phyloP scores from a whole-genome alignment of 1,140 invertebrate species.

The Sesamia nonagrioides region DNA sequence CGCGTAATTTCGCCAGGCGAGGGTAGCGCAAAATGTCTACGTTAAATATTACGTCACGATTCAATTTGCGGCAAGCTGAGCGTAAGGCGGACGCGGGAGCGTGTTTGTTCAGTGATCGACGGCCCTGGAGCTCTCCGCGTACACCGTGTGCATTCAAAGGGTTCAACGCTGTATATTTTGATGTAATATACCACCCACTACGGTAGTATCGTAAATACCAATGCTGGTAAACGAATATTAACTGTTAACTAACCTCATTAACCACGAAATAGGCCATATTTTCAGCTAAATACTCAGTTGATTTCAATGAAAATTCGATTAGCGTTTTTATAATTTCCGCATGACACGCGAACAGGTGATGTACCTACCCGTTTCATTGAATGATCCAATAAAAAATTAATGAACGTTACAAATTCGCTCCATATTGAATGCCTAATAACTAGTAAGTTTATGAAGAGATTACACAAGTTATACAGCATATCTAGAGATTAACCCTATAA shows the following conservation, averaged over 20 bases:
- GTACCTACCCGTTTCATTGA: constrained; percentile 7
- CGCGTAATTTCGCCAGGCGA: constrained; percentile 54
- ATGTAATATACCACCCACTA: constrained; percentile 16
- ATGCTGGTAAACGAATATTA: constrained; percentile 35
- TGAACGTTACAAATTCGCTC: constrained; percentile 38
- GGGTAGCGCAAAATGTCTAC: constrained; percentile 56
- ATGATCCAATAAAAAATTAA: constrained; percentile 39
- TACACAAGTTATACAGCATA: constrained; percentile 30
- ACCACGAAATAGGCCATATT: constrained; percentile 25
- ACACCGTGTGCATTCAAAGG: constrained; percentile 1
- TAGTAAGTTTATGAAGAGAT: constrained; percentile 21
- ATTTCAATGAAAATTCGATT: constrained; percentile 45
- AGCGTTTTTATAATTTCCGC: constrained; percentile 40
- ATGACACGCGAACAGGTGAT: constrained; percentile 44
- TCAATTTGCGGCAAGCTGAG: constrained; percentile 61
- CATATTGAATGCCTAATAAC: constrained; percentile 8
- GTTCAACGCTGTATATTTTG: constrained; percentile 13
- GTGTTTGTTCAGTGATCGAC: constrained; percentile 44
- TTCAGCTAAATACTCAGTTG: constrained; percentile 31
- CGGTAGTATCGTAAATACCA: neutral
- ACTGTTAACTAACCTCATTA: constrained; percentile 9
- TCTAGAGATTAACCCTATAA: constrained; percentile 26
- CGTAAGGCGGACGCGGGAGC: constrained; percentile 40
- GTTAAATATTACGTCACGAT: constrained; percentile 62
- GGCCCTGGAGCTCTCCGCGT: constrained; percentile 10